Percentiles rank a stretch among this genome's conserved stretches.
Evolutionary conservation across 2,797 vertebrate species (phyloP).

Genomic region (Yasuhikotakia modesta): DNA sequence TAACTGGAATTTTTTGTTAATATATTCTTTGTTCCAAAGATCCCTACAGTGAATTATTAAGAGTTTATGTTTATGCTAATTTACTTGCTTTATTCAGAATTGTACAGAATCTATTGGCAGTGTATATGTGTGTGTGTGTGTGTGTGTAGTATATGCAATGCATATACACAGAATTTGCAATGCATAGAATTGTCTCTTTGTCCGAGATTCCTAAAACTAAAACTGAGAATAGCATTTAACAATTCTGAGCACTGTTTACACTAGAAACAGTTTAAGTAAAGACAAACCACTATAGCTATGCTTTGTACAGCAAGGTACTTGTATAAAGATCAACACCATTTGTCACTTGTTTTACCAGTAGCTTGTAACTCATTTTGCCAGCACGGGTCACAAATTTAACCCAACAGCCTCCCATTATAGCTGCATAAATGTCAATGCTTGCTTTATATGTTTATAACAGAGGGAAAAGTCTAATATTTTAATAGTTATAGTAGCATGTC

Average conservation of each 20-base stretch:
- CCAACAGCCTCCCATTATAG: too few species aligned
- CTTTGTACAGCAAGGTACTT: background rate
- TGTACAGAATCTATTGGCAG: background rate
- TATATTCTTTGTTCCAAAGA: background rate
- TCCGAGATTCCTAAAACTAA: slow-evolving; percentile 19
- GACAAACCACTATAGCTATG: background rate
- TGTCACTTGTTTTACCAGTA: too few species aligned
- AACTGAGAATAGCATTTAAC: slow-evolving; percentile 6
- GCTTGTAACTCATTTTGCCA: too few species aligned
- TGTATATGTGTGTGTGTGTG: too few species aligned
- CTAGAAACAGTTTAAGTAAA: background rate
- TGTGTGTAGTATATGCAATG: too few species aligned
- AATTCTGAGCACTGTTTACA: slow-evolving; percentile 2
- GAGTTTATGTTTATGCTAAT: background rate
- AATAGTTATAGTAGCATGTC: too few species aligned
- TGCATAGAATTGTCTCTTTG: background rate
- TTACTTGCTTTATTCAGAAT: background rate
- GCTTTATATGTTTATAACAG: too few species aligned
- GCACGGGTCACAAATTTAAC: too few species aligned
- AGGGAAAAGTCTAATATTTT: too few species aligned
- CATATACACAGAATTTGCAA: background rate
- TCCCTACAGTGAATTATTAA: too few species aligned
- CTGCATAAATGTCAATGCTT: too few species aligned
- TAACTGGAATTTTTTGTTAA: slow-evolving; percentile 5
- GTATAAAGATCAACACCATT: too few species aligned